Conservation (phyloP, 2,113 vertebrate genomes). For the Guaruba guarouba region DNA sequence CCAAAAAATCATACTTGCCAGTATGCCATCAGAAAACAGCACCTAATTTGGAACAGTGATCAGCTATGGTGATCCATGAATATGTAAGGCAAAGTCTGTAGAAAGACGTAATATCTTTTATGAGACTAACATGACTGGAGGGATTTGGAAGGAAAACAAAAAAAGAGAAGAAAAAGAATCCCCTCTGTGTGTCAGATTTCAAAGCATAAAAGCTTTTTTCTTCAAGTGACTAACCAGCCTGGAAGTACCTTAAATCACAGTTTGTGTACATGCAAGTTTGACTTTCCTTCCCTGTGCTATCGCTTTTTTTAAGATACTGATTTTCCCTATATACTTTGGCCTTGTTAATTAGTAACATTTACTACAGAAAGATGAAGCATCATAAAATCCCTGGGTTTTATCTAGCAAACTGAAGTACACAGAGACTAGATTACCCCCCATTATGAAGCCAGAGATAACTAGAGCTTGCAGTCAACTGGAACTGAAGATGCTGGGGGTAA, state of each 20-base stretch:
- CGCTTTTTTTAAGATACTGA: neutral
- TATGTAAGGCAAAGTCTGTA: neutral
- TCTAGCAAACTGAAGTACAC: neutral
- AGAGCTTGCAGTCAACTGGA: neutral
- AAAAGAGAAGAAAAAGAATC: neutral
- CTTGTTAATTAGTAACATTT: neutral
- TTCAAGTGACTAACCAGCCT: neutral
- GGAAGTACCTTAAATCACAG: neutral
- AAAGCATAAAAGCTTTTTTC: slow-evolving; percentile 18
- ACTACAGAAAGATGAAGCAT: neutral
- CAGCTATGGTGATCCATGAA: neutral
- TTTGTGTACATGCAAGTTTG: neutral
- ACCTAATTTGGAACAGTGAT: slow-evolving; percentile 23
- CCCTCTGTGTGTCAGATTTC: neutral
- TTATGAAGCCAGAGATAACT: neutral
- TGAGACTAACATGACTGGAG: neutral
- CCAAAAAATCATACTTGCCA: slow-evolving; percentile 1
- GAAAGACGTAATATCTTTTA: slow-evolving; percentile 4
- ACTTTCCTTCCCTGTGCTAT: neutral
- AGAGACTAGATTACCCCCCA: neutral
- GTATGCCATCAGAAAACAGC: slow-evolving; percentile 1
- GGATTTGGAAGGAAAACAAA: neutral
- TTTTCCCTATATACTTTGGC: neutral
- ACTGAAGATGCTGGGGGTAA: neutral
- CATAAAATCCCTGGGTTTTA: neutral